phyloP scores from a whole-genome alignment of 2,797 vertebrate species.

The Onychomys arenicola region DNA sequence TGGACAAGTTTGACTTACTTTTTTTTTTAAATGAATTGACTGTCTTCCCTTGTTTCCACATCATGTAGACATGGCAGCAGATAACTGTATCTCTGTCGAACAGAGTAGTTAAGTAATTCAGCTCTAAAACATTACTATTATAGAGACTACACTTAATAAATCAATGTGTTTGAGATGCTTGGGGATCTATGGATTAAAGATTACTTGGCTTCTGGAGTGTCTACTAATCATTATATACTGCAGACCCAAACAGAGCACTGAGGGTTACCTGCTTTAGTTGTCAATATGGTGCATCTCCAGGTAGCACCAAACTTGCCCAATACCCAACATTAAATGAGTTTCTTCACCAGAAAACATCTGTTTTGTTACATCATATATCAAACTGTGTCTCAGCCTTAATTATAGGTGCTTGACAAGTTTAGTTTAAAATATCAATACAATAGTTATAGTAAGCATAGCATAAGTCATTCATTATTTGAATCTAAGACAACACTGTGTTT shows the following conservation, averaged over 20 bases:
- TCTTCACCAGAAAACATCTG: slow-evolving; percentile 63
- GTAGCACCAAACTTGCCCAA: slow-evolving; percentile 29
- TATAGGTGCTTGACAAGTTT: slow-evolving; percentile 63
- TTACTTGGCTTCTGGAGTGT: slow-evolving; percentile 56
- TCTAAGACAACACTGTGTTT: slow-evolving; percentile 41
- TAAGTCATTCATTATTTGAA: slow-evolving; percentile 25
- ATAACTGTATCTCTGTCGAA: slow-evolving; percentile 69
- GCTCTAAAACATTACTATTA: slow-evolving; percentile 76
- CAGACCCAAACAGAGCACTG: slow-evolving; percentile 46
- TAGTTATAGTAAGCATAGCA: slow-evolving; percentile 40
- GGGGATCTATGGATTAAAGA: slow-evolving; percentile 75
- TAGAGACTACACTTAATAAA: slow-evolving; percentile 78
- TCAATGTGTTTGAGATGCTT: slow-evolving; percentile 79
- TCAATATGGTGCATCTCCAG: slow-evolving; percentile 42
- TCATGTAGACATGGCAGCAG: slow-evolving; percentile 62
- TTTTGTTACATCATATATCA: slow-evolving; percentile 56
- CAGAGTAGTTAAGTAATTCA: slow-evolving; percentile 73
- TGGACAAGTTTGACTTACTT: slow-evolving; percentile 66
- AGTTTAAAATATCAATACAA: slow-evolving; percentile 71
- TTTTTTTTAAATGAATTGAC: slow-evolving; percentile 62
- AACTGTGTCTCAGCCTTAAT: slow-evolving; percentile 59
- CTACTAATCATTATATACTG: slow-evolving; percentile 68
- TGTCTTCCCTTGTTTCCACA: slow-evolving; percentile 34
- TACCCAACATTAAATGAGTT: slow-evolving; percentile 42
- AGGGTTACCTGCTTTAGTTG: slow-evolving; percentile 51